phyloP scores from a whole-genome alignment of 2,888 invertebrate species.

The Morpho deidamia region DNA sequence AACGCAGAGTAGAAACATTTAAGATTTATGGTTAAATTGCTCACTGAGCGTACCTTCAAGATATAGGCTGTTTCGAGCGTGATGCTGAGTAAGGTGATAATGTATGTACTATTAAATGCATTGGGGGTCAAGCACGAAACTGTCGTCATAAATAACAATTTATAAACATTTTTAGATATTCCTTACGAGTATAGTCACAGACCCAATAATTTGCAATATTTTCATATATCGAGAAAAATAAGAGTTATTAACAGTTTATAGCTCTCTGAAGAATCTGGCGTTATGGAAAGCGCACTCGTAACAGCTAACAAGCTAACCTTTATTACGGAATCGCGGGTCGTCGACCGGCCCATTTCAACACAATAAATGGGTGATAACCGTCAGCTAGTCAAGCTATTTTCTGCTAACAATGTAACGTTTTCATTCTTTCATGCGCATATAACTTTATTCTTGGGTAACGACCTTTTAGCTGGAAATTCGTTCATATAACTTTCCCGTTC shows the following conservation, averaged over 20 bases:
- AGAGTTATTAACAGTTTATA: too few relatives aligned
- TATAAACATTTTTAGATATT: too few relatives aligned
- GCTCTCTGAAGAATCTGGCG: not conserved
- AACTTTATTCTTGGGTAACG: slow-evolving; percentile 6
- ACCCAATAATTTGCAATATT: too few relatives aligned
- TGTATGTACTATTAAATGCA: too few relatives aligned
- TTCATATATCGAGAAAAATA: too few relatives aligned
- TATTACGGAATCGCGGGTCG: slow-evolving; percentile 44
- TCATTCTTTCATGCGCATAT: slow-evolving; percentile 31
- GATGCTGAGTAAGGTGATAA: too few relatives aligned
- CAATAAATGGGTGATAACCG: slow-evolving; percentile 56
- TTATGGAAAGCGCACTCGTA: not conserved
- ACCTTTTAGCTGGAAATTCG: slow-evolving; percentile 7
- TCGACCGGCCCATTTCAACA: slow-evolving; percentile 63
- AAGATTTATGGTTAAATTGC: not conserved
- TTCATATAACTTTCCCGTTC: too few relatives aligned
- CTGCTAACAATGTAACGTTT: slow-evolving; percentile 48
- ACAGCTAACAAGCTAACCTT: slow-evolving; percentile 23
- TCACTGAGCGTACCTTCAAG: too few relatives aligned
- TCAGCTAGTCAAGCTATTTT: slow-evolving; percentile 52
- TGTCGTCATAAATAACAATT: too few relatives aligned
- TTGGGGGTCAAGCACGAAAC: too few relatives aligned
- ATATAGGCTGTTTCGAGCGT: too few relatives aligned
- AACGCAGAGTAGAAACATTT: not conserved
- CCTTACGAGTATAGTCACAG: too few relatives aligned